Conservation (phyloP, 2,888 invertebrate genomes). For the Ophraella communa region DNA sequence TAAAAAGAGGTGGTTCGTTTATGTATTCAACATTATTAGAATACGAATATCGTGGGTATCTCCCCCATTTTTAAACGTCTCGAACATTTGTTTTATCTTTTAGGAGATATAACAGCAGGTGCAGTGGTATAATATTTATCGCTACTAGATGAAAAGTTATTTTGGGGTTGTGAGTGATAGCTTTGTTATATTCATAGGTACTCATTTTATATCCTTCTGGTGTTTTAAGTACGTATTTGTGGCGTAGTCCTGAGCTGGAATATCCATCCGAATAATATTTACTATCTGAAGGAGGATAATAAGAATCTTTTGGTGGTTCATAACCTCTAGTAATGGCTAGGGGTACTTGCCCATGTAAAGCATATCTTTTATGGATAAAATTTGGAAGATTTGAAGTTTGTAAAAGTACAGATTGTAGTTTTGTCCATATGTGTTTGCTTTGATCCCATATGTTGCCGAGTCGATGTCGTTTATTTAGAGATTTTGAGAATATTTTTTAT, state of each 20-base stretch:
- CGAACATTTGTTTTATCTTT: slow-evolving; percentile 45
- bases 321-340: slow-evolving; percentile 23
- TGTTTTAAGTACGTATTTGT: slow-evolving; percentile 56
- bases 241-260: slow-evolving; percentile 53
- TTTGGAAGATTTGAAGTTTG: slow-evolving; percentile 47
- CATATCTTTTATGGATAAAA: slow-evolving; percentile 39
- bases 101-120: slow-evolving; percentile 44
- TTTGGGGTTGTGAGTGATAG: slow-evolving; percentile 53
- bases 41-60: slow-evolving; percentile 50
- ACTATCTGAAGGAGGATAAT: slow-evolving; percentile 26
- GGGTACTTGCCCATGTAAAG: slow-evolving; percentile 24
- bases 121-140: slow-evolving; percentile 55
- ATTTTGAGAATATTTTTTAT: slow-evolving; percentile 49
- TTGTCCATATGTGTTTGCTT: slow-evolving; percentile 51
- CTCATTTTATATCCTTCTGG: slow-evolving; percentile 57
- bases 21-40: slow-evolving; percentile 54
- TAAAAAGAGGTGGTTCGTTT: slow-evolving; percentile 54
- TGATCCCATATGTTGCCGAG: slow-evolving; percentile 53
- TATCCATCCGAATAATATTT: slow-evolving; percentile 48
- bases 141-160: slow-evolving; percentile 50
- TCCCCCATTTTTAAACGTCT: slow-evolving; percentile 49
- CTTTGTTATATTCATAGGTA: slow-evolving; percentile 55
- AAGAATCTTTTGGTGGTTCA: slow-evolving; percentile 21
- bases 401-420: slow-evolving; percentile 47
- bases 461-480: slow-evolving; percentile 54